Conservation (phyloP, 2,797 vertebrate species). For the Hydrocynus forskahlii region DNA sequence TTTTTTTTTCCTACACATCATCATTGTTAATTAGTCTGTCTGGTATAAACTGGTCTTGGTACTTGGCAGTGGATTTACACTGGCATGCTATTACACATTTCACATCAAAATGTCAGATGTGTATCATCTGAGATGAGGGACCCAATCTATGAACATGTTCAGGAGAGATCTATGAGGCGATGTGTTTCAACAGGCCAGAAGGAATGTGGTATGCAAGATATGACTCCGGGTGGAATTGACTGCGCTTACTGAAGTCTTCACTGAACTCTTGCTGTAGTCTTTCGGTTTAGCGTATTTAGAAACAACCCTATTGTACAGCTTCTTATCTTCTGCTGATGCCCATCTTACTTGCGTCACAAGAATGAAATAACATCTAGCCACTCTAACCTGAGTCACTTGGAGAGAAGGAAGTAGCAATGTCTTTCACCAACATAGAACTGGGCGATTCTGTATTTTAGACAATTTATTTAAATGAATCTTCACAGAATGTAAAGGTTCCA, state of each 20-base stretch:
- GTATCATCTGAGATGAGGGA: background rate
- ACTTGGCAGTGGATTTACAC: background rate
- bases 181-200: slow-evolving; percentile 57
- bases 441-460: too few species aligned
- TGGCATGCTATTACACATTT: slow-evolving; percentile 1
- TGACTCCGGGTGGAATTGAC: background rate
- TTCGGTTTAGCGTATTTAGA: background rate
- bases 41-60: background rate
- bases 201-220: slow-evolving; percentile 51
- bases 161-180: slow-evolving; percentile 8
- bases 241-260: background rate
- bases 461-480: background rate
- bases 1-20: too few species aligned
- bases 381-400: background rate
- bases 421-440: background rate
- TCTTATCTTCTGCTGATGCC: slow-evolving; percentile 7
- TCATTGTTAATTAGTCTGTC: background rate
- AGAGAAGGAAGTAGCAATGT: background rate
- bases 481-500: background rate
- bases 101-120: background rate
- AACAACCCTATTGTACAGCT: background rate
- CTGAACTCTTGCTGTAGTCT: background rate
- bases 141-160: background rate
- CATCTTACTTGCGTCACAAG: background rate
- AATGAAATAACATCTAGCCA: background rate